Evolutionary conservation across 2,113 vertebrate species (phyloP).

Genomic region (Saccopteryx leptura): DNA sequence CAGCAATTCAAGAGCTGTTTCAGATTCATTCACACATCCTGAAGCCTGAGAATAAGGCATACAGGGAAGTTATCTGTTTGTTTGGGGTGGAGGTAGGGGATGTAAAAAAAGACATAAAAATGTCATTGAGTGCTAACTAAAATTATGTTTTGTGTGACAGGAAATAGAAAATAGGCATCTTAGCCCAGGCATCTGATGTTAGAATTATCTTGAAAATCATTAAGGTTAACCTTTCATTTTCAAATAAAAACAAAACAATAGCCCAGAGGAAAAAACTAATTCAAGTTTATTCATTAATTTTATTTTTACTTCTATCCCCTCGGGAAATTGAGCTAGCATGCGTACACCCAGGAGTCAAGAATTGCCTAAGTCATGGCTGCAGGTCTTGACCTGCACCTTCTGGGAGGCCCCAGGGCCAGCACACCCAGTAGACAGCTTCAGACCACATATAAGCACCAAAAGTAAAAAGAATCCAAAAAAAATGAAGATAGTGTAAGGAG

Average conservation of each 20-base stretch:
- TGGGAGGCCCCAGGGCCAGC: background rate
- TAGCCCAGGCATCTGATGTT: background rate
- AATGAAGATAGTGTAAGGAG: too few relatives aligned
- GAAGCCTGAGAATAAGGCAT: background rate
- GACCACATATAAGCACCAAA: background rate
- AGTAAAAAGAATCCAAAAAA: too few relatives aligned
- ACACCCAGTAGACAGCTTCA: background rate
- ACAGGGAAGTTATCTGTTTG: background rate
- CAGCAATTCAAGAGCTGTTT: background rate
- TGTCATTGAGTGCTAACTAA: background rate
- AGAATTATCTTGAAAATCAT: background rate
- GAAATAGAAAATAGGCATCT: background rate
- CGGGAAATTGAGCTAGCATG: background rate
- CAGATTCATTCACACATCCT: background rate
- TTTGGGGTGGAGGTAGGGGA: too few relatives aligned
- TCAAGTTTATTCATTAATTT: background rate
- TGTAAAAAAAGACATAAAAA: slow-evolving; percentile 5
- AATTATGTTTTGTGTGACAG: background rate
- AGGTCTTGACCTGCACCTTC: background rate
- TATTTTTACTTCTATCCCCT: background rate
- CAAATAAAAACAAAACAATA: slow-evolving; percentile 36
- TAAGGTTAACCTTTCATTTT: background rate
- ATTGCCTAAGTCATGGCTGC: background rate
- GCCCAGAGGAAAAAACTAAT: background rate
- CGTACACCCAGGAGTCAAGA: background rate